phyloP scores from a whole-genome alignment of 2,888 invertebrate species.

The Drosophila neoperkinsi region DNA sequence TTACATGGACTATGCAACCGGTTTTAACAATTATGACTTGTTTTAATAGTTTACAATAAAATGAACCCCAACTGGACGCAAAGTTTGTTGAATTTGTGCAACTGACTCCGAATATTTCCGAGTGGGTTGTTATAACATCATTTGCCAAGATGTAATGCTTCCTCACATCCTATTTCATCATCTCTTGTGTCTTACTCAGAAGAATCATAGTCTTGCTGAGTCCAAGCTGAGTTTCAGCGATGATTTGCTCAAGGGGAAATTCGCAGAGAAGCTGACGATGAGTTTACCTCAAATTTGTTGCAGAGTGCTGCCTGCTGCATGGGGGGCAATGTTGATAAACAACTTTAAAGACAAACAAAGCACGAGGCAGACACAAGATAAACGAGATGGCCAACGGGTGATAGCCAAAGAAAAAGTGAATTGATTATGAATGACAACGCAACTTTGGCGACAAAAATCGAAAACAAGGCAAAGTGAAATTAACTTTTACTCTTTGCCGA shows the following conservation, averaged over 20 bases:
- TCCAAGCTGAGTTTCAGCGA: background rate
- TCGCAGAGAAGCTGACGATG: background rate
- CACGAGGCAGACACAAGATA: conserved; percentile 40
- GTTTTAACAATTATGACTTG: conserved; percentile 7
- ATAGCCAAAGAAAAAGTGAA: conserved; percentile 43
- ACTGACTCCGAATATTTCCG: background rate
- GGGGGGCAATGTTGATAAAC: conserved; percentile 53
- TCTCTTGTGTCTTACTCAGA: background rate
- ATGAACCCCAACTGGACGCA: background rate
- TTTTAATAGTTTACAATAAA: background rate
- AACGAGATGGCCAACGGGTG: conserved; percentile 42
- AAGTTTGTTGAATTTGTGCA: background rate
- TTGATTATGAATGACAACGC: conserved; percentile 44
- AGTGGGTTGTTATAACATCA: background rate
- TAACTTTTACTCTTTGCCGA: conserved; percentile 32
- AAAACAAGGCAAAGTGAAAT: conserved; percentile 53
- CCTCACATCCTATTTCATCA: background rate
- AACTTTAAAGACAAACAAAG: conserved; percentile 51
- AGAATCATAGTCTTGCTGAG: background rate
- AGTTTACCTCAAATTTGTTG: conserved; percentile 18
- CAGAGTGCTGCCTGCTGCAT: conserved; percentile 18
- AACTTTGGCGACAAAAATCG: conserved; percentile 18
- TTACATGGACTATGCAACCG: conserved; percentile 42
- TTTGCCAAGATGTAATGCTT: background rate
- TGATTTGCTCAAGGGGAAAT: background rate